phyloP scores from a whole-genome alignment of 2,797 vertebrate genomes.

The Thalassophryne amazonica region DNA sequence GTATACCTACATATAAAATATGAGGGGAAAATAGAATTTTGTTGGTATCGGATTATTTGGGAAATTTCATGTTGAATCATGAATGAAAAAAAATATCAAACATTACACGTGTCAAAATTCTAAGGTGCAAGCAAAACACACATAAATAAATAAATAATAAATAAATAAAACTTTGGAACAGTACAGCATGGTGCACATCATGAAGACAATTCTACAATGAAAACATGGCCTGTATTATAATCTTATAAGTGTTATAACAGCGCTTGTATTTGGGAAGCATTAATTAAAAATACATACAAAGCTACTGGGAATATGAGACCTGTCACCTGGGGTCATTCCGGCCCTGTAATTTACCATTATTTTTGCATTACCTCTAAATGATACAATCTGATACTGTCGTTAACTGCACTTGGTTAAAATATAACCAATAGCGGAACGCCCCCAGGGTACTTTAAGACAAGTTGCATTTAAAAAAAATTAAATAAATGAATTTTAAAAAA shows the following conservation, averaged over 20 bases:
- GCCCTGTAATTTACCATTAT: conserved; percentile 99
- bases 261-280: conserved; percentile 84
- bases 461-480: too few species aligned
- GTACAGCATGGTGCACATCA: too few species aligned
- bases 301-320: conserved; percentile 91
- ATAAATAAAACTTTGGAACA: background rate
- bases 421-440: conserved; percentile 84
- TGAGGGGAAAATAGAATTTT: too few species aligned
- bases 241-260: conserved; percentile 79
- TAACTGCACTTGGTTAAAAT: conserved; percentile 99
- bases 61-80: too few species aligned
- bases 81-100: too few species aligned
- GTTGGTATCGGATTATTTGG: too few species aligned
- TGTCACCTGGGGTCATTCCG: conserved; percentile 96
- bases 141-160: background rate
- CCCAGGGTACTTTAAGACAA: conserved; percentile 88
- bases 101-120: too few species aligned
- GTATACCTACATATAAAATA: background rate
- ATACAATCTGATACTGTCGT: conserved; percentile 99
- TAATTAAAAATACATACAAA: conserved; percentile 89
- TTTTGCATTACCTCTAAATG: conserved; percentile 99
- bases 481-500: too few species aligned
- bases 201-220: conserved; percentile 50
- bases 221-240: conserved; percentile 69
- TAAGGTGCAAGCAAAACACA: too few species aligned